Evolutionary conservation across 2,113 vertebrate genomes (phyloP), one percentile per base, ranked within the genome.

Genomic region (Festucalex cinctus): DNA sequence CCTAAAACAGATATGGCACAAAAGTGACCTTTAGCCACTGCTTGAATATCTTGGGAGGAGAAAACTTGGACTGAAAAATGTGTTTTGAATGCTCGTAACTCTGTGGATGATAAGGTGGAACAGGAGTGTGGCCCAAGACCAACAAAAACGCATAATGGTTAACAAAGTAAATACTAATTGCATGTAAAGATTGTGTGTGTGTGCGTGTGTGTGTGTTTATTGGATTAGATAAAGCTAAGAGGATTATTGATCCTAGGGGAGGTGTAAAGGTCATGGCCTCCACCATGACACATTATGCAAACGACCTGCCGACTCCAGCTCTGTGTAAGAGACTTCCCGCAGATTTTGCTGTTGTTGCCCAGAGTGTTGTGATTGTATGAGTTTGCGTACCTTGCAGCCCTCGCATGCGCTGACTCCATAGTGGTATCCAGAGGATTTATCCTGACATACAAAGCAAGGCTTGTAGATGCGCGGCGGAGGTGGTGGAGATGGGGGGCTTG

Each of bases 351-450:
- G 57, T 58, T 20, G 32, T 61, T 61, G 46, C 3, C 44, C 7
- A 19, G 16, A 44, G 3, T 62, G 62, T 64, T 6, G 19, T 39
- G 65, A 65, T 3, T 3, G 41, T 3, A 7, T 17, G 13, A 24
- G 43, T 65, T 48, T 0, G 56, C 90, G 86, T 89, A 96, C 95
- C 94, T 96, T 96, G 89, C 95, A 96, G 81, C 95, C 95, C 78
- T 96, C 95, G 19, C 95, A 96, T 82, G 95, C 93, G 69, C 95
- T 96, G 85, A 96, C 95, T 66, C 95, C 95, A 37, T 93, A 89
- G 79, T 89, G 88, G 74, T 89, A 89, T 56, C 88, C 88, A 13
- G 88, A 89, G 9, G 88, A 89, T 44, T 89, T 89, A 80, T 89
- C 88, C 83, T 88, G 84, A 67, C 88, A 89, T 0, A 89, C 86